phyloP scores from a whole-genome alignment of 2,888 invertebrate species.

The Drosophila koepferae region DNA sequence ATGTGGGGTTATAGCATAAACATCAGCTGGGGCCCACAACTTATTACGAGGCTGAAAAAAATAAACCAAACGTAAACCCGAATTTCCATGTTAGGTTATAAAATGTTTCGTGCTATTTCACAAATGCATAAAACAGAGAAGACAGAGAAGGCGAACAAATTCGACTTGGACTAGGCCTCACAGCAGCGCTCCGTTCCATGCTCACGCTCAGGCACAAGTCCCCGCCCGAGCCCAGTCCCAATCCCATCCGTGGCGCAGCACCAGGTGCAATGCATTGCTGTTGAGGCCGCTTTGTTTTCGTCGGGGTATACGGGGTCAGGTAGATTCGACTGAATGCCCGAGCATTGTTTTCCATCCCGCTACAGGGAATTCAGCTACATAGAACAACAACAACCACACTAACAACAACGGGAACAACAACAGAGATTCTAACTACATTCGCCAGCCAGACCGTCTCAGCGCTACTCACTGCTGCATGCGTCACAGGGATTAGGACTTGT shows the following conservation, averaged over 20 bases:
- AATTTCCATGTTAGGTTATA: constrained; percentile 77
- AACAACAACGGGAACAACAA: constrained; percentile 13
- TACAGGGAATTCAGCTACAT: constrained; percentile 50
- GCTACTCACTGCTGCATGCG: constrained; percentile 55
- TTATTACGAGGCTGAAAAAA: constrained; percentile 69
- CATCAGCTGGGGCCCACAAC: constrained; percentile 45
- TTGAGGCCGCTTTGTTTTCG: constrained; percentile 48
- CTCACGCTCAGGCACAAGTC: constrained; percentile 18
- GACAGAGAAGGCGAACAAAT: constrained; percentile 7
- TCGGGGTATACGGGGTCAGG: constrained; percentile 65
- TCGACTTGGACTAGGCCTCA: constrained; percentile 36
- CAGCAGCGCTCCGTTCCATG: constrained; percentile 7
- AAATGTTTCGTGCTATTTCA: constrained; percentile 72
- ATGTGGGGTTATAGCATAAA: constrained; percentile 37
- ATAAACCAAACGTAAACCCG: constrained; percentile 65
- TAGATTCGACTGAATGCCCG: constrained; percentile 69
- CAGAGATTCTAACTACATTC: constrained; percentile 15
- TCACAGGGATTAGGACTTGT: constrained; percentile 72
- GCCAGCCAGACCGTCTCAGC: constrained; percentile 17
- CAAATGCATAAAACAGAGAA: constrained; percentile 71
- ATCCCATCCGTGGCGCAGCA: constrained; percentile 42
- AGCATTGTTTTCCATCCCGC: constrained; percentile 61
- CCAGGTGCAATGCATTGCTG: constrained; percentile 72
- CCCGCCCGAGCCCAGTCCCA: constrained; percentile 2
- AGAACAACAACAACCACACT: constrained; percentile 4